A percentile compares a stretch with the other conserved stretches of the same genome.
These are phyloP conservation scores for Syrrhaptes paradoxus DNA, from an alignment of 2,113 vertebrate genomes.

Conservation along the genomic window DNA sequence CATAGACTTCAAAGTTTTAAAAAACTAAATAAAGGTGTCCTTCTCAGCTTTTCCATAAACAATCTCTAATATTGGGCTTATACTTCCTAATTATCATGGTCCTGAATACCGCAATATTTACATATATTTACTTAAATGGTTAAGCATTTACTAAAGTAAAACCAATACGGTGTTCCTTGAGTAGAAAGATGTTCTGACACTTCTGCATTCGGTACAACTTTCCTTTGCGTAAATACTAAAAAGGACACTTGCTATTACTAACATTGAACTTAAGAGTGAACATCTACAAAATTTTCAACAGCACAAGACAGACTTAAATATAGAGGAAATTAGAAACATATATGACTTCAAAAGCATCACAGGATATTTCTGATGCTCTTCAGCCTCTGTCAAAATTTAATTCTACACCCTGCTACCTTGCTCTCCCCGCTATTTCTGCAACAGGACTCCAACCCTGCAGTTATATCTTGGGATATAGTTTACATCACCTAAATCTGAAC, in stretches of 20 bases:
- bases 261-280: background rate
- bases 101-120: background rate
- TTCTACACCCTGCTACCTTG: background rate
- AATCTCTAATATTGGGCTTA: background rate
- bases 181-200: background rate
- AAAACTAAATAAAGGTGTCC: background rate
- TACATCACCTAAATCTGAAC: background rate
- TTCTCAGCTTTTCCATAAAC: background rate
- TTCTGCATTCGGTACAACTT: background rate
- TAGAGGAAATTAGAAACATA: background rate
- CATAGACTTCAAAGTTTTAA: background rate
- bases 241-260: background rate
- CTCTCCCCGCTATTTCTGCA: background rate
- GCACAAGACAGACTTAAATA: background rate
- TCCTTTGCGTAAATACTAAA: background rate
- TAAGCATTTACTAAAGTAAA: background rate
- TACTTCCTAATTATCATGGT: background rate
- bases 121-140: background rate
- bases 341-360: background rate
- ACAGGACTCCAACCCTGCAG: background rate
- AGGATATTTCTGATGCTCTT: background rate
- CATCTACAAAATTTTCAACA: background rate
- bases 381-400: background rate
- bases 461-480: background rate
- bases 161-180: fast-evolving